Base-by-base conservation (phyloP, 2,888 invertebrate species). In the Dryobotodes eremita region DNA sequence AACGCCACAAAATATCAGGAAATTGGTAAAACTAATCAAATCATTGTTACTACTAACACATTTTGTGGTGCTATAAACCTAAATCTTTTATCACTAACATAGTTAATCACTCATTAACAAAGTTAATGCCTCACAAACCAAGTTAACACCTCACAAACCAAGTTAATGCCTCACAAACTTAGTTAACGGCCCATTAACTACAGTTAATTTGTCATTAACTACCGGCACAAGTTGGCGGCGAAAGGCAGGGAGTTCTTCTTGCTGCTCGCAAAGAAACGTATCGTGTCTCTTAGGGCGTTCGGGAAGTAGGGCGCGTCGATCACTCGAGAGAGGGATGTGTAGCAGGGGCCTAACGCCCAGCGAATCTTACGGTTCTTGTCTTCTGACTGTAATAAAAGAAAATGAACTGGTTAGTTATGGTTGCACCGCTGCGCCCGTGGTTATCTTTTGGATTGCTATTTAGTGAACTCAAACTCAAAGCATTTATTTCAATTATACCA, bases 301-400 rank as follows among this genome's bases (percentile, higher is more conserved):
- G 96, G 96, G 92, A 96, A 96, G 87, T 91, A 91, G 0, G 90
- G 86, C 4, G 88, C 88, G 10, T 87, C 83, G 8, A 96, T 90
- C 0, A 91, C 93, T 0, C 82, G 71, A 0, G 94, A 90, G 6
- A 98, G 92, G 0, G 97, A 97, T 15, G 95, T 90, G 86, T 97
- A 97, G 85, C 98, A 98, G 3, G 97, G 97, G 0, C 97, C 97
- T 8, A 98, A 93, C 75, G 97, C 97, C 97, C 98, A 98, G 0
- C 97, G 96, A 13, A 97, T 96, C 88, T 97, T 97, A 86, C 96
- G 97, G 26, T 94, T 94, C 90, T 98, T 98, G 91, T 98, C 97
- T 93, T 98, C 98, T 17, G 97, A 96, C 98, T 98, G 94, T 48
- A 53, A 77, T 0, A 59, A 50, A 36, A 0, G 10, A 48, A 26